Percentiles rank a stretch among this genome's conserved stretches.
phyloP scores from a whole-genome alignment of 2,888 invertebrate species.

The Sphecodes monilicornis region DNA sequence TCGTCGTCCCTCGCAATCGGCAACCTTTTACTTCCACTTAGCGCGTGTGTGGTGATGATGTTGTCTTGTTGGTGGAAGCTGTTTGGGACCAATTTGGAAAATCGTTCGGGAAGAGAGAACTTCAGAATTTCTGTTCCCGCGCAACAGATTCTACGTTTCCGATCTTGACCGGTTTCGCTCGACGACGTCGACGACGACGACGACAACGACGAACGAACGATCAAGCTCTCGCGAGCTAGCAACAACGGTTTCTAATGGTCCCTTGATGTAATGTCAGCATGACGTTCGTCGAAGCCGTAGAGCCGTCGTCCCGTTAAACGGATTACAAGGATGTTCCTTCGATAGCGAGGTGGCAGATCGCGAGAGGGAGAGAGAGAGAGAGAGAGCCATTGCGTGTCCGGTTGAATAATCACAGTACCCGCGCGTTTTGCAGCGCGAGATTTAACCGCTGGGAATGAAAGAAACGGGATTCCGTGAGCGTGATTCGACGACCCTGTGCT shows the following conservation, averaged over 20 bases:
- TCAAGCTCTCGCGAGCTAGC: neutral
- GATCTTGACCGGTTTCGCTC: neutral
- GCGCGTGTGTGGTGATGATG: neutral
- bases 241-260: slow-evolving; percentile 3
- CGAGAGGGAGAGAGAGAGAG: too few species aligned
- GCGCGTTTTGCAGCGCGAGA: neutral
- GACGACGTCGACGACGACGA: too few species aligned
- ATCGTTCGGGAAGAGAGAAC: slow-evolving; percentile 2
- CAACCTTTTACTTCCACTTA: slow-evolving; percentile 20
- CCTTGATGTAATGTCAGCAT: slow-evolving; percentile 19
- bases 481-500: too few species aligned
- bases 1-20: slow-evolving; percentile 36
- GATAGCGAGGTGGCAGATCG: slow-evolving; percentile 19
- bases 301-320: slow-evolving; percentile 46
- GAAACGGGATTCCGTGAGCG: too few species aligned
- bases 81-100: slow-evolving; percentile 10
- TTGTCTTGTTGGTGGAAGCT: neutral
- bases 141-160: neutral
- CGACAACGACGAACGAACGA: neutral
- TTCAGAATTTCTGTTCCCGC: neutral
- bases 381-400: slow-evolving; percentile 6
- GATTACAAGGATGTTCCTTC: slow-evolving; percentile 47
- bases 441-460: neutral
- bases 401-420: slow-evolving; percentile 22
- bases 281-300: slow-evolving; percentile 60